These are phyloP conservation scores for Ennomos quercinarius DNA, from an alignment of 2,888 invertebrate species.

Conservation along the genomic window DNA sequence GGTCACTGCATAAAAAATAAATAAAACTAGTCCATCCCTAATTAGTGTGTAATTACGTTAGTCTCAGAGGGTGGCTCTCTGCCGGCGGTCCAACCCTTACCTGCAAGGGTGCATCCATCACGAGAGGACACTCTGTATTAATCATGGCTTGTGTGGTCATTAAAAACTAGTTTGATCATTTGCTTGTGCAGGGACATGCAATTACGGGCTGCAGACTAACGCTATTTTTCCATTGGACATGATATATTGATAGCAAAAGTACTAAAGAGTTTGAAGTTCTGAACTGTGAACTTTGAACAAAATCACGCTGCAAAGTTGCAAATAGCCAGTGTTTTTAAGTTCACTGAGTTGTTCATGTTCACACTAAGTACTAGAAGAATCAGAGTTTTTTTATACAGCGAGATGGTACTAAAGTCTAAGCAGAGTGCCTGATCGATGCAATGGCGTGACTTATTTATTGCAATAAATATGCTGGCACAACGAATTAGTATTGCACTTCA, in stretches of 20 bases:
- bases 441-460: too few relatives aligned
- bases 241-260: slow-evolving; percentile 17
- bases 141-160: slow-evolving; percentile 58
- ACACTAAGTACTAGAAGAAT: too few relatives aligned
- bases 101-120: slow-evolving; percentile 67
- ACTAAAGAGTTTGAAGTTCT: background rate
- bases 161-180: slow-evolving; percentile 35
- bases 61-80: slow-evolving; percentile 74
- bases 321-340: too few relatives aligned
- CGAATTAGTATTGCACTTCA: too few relatives aligned
- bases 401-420: too few relatives aligned
- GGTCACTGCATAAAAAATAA: slow-evolving; percentile 58
- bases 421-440: too few relatives aligned
- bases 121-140: slow-evolving; percentile 61
- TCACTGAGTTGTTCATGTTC: too few relatives aligned
- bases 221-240: slow-evolving; percentile 25
- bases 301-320: too few relatives aligned
- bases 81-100: slow-evolving; percentile 73
- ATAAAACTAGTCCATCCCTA: slow-evolving; percentile 71
- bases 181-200: slow-evolving; percentile 25
- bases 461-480: too few relatives aligned
- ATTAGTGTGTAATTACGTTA: slow-evolving; percentile 81
- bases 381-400: too few relatives aligned
- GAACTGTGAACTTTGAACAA: too few relatives aligned
- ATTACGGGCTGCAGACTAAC: slow-evolving; percentile 20